phyloP scores from a whole-genome alignment of 1,140 invertebrate species.

The Cyphomyrmex costatus region DNA sequence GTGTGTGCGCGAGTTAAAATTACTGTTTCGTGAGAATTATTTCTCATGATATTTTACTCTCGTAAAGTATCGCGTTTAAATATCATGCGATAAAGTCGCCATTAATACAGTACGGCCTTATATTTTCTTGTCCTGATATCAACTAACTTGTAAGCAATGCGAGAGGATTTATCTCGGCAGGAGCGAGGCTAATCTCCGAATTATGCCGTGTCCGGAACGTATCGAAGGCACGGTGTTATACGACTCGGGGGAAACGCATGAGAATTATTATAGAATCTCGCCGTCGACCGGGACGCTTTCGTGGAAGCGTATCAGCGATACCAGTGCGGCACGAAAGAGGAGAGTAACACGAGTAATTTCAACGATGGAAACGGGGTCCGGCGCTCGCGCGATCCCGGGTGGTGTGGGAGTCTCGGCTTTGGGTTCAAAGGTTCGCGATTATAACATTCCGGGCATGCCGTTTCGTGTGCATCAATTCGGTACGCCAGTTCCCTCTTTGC shows the following conservation, averaged over 20 bases:
- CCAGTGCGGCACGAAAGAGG: constrained; percentile 66
- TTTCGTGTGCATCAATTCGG: constrained; percentile 87
- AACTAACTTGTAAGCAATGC: not conserved
- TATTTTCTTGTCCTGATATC: not conserved
- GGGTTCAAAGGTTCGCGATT: constrained; percentile 87
- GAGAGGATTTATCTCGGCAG: constrained; percentile 35
- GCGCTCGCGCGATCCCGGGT: constrained; percentile 73
- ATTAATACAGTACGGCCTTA: constrained; percentile 25
- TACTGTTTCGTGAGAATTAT: not conserved
- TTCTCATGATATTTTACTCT: constrained; percentile 14
- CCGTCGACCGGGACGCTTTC: constrained; percentile 58
- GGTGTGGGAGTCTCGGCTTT: constrained; percentile 85
- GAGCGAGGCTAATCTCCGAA: constrained; percentile 36
- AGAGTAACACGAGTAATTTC: constrained; percentile 79
- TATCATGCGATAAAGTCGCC: constrained; percentile 41
- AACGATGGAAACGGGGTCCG: constrained; percentile 79
- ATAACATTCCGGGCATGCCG: constrained; percentile 87
- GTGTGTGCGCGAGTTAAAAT: too few species aligned
- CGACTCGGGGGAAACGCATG: constrained; percentile 19
- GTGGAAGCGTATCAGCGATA: constrained; percentile 76
- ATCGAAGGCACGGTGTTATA: not conserved
- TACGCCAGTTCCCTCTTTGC: constrained; percentile 86
- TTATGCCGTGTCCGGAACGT: constrained; percentile 20
- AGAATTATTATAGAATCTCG: constrained; percentile 62
- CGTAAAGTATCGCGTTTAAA: constrained; percentile 14